Base-by-base conservation (phyloP, 2,888 invertebrate species). In the Hemithea aestivaria region DNA sequence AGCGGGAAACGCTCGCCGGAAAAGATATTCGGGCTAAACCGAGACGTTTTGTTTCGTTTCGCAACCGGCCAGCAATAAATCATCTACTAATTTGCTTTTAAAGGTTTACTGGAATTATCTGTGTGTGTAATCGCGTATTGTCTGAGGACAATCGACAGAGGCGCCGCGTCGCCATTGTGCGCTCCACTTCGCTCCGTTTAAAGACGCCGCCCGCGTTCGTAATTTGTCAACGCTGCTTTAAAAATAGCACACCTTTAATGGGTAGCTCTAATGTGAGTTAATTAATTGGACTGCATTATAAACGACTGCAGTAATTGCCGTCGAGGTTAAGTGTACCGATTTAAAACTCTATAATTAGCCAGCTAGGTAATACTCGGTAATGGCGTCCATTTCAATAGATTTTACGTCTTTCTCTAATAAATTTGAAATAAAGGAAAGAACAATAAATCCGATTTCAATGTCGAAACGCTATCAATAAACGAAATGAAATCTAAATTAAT, bases 11-110 rank as follows among this genome's bases (percentile, higher is more conserved):
- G 66, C 48, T 70, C 66, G 64, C 58, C 75, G 74, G 75, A 76
- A 73, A 65, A 73, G 66, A 68, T 73, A 73, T 71, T 71, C 69
- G 66, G 63, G 66, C 58, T 62, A 61, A 61, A 54, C 43, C 43
- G 46, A 62, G 62, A 60, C 57, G 61, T 56, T 63, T 62, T 56
- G 56, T 60, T 62, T 56, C 54, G 61, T 83, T 77, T 80, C 79
- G 81, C 76, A 83, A 83, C 71, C 53, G 47, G 66, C 64, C 62
- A 56, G 73, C 59, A 81, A 85, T 85, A 85, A 85, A 85, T 85
- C 85, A 85, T 82, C 73, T 69, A 73, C 84, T 87, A 85, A 87
- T 87, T 85, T 87, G 82, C 81, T 87, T 85, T 87, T 85, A 83
- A 87, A 87, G 76, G 80, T 81, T 83, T 80, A 75, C 77, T 74